A percentile compares a stretch with the other conserved stretches of the same genome.
Conservation (phyloP, 2,888 invertebrate species). For the Leucophenga maculata region DNA sequence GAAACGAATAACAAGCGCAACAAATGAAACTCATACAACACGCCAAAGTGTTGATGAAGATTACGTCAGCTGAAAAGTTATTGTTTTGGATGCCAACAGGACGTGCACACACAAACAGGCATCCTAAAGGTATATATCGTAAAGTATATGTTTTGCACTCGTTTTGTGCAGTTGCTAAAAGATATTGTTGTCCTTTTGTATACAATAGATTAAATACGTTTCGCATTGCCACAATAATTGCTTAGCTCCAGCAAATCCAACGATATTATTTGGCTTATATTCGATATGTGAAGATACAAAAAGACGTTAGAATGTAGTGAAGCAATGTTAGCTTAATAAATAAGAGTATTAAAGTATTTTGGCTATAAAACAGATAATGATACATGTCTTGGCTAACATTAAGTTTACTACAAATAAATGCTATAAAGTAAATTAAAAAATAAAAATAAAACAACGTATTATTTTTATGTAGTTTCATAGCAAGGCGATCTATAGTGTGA, state of each 20-base stretch:
- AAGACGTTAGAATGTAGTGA: no score
- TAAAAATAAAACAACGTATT: no score
- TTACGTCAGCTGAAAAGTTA: conserved; percentile 65
- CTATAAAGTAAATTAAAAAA: no score
- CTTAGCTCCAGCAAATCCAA: neutral
- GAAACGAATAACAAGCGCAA: conserved; percentile 4
- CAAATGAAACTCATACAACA: neutral
- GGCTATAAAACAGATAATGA: no score
- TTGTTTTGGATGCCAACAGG: conserved; percentile 45
- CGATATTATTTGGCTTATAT: neutral
- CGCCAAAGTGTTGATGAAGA: conserved; percentile 57
- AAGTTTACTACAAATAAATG: no score
- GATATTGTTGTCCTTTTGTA: neutral
- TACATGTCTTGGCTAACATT: no score
- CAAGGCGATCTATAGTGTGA: no score
- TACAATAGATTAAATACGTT: neutral
- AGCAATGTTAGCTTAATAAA: no score
- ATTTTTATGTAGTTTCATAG: no score
- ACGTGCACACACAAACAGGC: neutral
- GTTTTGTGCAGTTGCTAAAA: neutral
- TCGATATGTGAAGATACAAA: no score
- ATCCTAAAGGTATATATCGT: neutral
- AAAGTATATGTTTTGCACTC: neutral
- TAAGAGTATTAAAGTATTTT: no score
- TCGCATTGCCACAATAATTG: neutral